Percentiles rank a stretch among this genome's conserved stretches.
These are phyloP conservation scores for Deilephila elpenor DNA, from an alignment of 2,888 invertebrate genomes.

Conservation along the genomic window DNA sequence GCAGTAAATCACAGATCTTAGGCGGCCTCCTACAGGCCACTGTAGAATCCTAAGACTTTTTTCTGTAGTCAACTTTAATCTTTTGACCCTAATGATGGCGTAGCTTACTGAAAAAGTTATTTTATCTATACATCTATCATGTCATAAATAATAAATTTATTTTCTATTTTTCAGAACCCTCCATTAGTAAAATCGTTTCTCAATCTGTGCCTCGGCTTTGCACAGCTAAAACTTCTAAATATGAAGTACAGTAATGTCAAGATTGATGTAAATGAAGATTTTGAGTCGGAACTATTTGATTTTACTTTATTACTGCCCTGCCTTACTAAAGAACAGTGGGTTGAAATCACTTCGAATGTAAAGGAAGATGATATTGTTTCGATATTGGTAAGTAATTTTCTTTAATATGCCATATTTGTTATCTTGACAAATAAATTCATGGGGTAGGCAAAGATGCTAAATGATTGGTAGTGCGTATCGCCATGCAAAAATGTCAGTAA, in stretches of 20 bases:
- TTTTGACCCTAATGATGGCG: too few species aligned
- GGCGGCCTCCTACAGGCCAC: too few species aligned
- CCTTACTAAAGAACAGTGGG: constrained; percentile 66
- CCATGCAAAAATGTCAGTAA: too few species aligned
- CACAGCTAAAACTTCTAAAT: constrained; percentile 71
- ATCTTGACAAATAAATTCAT: not conserved
- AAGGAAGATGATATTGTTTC: constrained; percentile 53
- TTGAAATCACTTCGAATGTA: constrained; percentile 52
- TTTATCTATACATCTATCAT: too few species aligned
- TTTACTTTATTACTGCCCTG: constrained; percentile 66
- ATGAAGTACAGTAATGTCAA: constrained; percentile 72
- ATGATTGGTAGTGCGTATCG: too few species aligned
- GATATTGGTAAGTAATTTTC: constrained; percentile 63
- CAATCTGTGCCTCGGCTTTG: constrained; percentile 63
- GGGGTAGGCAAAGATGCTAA: too few species aligned
- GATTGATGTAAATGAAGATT: constrained; percentile 43
- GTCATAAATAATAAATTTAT: too few species aligned
- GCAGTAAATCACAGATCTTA: too few species aligned
- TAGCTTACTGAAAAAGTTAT: too few species aligned
- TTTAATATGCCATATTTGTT: constrained; percentile 4
- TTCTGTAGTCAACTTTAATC: too few species aligned
- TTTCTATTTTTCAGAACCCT: constrained; percentile 62
- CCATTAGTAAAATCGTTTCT: constrained; percentile 62
- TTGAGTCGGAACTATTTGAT: constrained; percentile 55
- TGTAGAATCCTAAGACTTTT: too few species aligned